phyloP scores from a whole-genome alignment of 2,113 vertebrate genomes.

The Nettapus auritus region DNA sequence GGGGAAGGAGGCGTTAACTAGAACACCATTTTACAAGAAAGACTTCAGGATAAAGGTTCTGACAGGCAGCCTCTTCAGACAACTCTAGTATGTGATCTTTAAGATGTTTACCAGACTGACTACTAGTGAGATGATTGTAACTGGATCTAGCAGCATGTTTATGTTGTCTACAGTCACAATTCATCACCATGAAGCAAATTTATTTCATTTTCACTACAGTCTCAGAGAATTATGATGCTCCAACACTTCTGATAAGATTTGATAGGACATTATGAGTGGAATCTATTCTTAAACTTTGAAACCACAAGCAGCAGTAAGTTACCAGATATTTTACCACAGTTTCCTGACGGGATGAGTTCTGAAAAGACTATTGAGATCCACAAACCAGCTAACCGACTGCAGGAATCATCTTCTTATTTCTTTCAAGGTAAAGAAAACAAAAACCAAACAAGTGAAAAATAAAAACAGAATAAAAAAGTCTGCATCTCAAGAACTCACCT shows the following conservation, averaged over 20 bases:
- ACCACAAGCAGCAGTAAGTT: not conserved
- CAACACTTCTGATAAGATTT: not conserved
- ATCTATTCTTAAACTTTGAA: not conserved
- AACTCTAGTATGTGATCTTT: not conserved
- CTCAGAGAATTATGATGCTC: not conserved
- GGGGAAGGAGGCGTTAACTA: too few relatives aligned
- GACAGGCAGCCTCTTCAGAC: not conserved
- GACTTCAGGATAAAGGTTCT: not conserved
- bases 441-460: not conserved
- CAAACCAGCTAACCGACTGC: not conserved
- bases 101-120: not conserved
- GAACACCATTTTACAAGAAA: not conserved
- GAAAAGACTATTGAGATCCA: not conserved
- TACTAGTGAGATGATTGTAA: not conserved
- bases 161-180: not conserved
- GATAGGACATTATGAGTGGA: not conserved
- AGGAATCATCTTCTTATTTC: not conserved
- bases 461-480: not conserved
- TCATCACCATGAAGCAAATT: not conserved
- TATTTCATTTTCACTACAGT: not conserved
- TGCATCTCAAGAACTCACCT: constrained; percentile 82
- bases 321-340: not conserved
- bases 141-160: not conserved
- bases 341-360: not conserved
- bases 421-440: not conserved